A percentile compares a stretch with the other conserved stretches of the same genome.
These are phyloP conservation scores for Cephus pulcher DNA, from an alignment of 2,888 invertebrate species.

Conservation along the genomic window DNA sequence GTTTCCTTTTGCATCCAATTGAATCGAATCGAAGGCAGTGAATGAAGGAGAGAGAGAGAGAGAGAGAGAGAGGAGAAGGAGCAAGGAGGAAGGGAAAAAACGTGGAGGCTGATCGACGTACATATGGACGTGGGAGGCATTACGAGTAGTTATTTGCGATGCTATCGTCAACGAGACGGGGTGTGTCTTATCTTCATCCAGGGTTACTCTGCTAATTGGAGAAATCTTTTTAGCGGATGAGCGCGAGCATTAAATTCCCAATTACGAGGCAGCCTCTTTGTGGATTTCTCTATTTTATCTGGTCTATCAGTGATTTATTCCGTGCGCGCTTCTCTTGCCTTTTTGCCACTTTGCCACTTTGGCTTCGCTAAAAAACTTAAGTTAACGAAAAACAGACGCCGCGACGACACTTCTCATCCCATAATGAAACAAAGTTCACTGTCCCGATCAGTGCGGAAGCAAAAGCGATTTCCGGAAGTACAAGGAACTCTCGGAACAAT, in stretches of 20 bases:
- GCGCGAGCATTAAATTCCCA: conserved; percentile 48
- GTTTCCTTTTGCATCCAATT: too few relatives aligned
- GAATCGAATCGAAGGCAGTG: too few relatives aligned
- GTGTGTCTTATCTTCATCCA: conserved; percentile 55
- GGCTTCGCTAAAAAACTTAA: too few relatives aligned
- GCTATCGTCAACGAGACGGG: conserved; percentile 42
- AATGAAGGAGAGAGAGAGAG: too few relatives aligned
- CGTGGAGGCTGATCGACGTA: conserved; percentile 23
- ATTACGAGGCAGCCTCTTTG: conserved; percentile 40
- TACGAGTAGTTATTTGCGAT: conserved; percentile 46
- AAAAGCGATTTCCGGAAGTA: conserved; percentile 13
- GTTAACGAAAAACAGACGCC: too few relatives aligned
- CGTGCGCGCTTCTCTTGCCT: neutral
- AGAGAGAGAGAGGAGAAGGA: neutral
- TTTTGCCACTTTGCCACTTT: too few relatives aligned
- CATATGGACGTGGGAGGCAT: conserved; percentile 38
- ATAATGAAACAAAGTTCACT: too few relatives aligned
- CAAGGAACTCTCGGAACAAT: conserved; percentile 42
- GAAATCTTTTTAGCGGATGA: conserved; percentile 51
- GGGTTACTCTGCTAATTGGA: conserved; percentile 55
- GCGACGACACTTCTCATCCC: too few relatives aligned
- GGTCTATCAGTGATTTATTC: conserved; percentile 2
- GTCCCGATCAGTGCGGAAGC: too few relatives aligned
- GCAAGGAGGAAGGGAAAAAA: neutral
- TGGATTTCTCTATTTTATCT: conserved; percentile 26